Conservation (phyloP, 2,797 vertebrate genomes). For the Semaprochilodus insignis region DNA sequence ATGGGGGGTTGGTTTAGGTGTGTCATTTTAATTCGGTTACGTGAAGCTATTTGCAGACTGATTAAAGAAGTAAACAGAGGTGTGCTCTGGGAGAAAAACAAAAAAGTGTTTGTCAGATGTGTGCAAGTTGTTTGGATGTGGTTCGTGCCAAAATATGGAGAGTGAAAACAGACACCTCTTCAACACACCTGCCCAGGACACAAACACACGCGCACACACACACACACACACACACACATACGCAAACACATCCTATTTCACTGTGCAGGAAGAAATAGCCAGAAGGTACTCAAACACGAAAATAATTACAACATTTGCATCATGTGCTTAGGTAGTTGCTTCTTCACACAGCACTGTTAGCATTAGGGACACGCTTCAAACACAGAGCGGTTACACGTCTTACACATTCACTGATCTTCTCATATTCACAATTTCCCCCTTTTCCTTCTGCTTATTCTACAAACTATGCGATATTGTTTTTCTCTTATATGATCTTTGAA, state of each 20-base stretch:
- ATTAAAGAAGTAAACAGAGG: slow-evolving; percentile 55
- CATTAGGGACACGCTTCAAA: neutral
- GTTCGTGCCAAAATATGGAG: slow-evolving; percentile 82
- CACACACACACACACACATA: slow-evolving; percentile 20
- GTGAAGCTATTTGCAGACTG: slow-evolving; percentile 56
- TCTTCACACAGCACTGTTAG: neutral
- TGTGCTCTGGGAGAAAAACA: slow-evolving; percentile 44
- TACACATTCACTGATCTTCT: neutral
- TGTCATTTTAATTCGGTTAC: slow-evolving; percentile 48
- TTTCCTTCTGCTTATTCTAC: neutral
- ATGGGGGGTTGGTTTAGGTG: slow-evolving; percentile 1
- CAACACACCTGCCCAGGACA: slow-evolving; percentile 75
- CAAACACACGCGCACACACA: slow-evolving; percentile 54
- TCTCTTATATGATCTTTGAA: neutral
- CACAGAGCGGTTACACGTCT: neutral
- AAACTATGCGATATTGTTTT: neutral
- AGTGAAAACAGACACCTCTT: slow-evolving; percentile 81
- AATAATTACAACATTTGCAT: slow-evolving; percentile 57
- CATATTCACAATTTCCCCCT: neutral
- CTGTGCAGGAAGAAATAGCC: slow-evolving; percentile 34
- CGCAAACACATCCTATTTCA: slow-evolving; percentile 24
- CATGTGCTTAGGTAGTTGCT: slow-evolving; percentile 23
- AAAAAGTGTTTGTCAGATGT: slow-evolving; percentile 47
- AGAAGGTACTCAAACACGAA: slow-evolving; percentile 43
- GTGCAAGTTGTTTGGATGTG: slow-evolving; percentile 65